Percentiles rank a stretch among this genome's conserved stretches.
These are phyloP conservation scores for Tinea trinotella DNA, from an alignment of 2,888 invertebrate species.

Conservation along the genomic window DNA sequence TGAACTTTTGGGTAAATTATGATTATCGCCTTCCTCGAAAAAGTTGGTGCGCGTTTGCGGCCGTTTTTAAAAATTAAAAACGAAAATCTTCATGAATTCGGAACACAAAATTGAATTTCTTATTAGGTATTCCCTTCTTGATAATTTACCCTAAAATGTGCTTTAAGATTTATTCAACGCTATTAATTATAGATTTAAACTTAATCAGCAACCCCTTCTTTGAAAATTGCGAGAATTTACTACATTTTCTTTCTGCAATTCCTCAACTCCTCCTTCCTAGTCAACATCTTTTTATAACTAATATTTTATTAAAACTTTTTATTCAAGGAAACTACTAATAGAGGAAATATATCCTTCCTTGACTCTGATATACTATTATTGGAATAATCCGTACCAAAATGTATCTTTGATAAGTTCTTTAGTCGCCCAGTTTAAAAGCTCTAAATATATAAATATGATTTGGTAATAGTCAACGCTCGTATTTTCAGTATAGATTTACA, in stretches of 20 bases:
- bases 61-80: constrained; percentile 31
- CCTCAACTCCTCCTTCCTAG: too few species aligned
- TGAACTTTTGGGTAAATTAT: constrained; percentile 52
- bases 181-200: neutral
- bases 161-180: constrained; percentile 4
- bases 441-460: too few species aligned
- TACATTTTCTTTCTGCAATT: neutral
- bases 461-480: too few species aligned
- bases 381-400: too few species aligned
- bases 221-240: neutral
- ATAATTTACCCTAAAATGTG: constrained; percentile 18
- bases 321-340: too few species aligned
- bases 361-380: too few species aligned
- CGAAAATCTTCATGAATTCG: constrained; percentile 27
- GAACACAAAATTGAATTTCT: constrained; percentile 25
- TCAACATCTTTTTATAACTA: too few species aligned
- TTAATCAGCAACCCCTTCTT: neutral
- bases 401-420: too few species aligned
- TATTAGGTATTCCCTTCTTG: constrained; percentile 14
- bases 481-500: too few species aligned
- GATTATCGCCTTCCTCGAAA: constrained; percentile 41
- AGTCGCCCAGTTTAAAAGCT: too few species aligned
- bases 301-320: too few species aligned
- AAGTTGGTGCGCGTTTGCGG: constrained; percentile 37
- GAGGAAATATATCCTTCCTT: too few species aligned